phyloP scores from a whole-genome alignment of 2,113 vertebrate genomes.

The Sardina pilchardus region DNA sequence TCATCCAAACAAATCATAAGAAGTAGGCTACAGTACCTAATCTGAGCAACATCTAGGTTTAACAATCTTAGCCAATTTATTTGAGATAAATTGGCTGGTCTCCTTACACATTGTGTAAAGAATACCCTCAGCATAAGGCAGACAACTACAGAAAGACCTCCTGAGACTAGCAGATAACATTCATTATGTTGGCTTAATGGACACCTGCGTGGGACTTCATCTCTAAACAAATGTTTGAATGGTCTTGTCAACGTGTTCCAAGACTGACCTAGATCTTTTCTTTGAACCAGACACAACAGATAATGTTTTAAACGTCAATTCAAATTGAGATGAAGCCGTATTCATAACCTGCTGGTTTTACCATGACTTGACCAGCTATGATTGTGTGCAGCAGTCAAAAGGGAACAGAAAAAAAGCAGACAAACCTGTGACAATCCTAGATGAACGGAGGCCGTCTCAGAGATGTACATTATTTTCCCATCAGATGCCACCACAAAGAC shows the following conservation, averaged over 20 bases:
- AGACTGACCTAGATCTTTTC: conserved; percentile 26
- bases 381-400: neutral
- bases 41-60: neutral
- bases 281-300: neutral
- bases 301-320: neutral
- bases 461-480: conserved; percentile 98
- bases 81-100: neutral
- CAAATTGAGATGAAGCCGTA: neutral
- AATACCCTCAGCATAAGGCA: neutral
- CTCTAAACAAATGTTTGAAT: conserved; percentile 33
- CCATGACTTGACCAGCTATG: neutral
- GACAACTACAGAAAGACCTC: conserved; percentile 1
- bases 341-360: conserved; percentile 32
- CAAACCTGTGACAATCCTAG: conserved; percentile 92
- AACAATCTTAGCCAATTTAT: neutral
- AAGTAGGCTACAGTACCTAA: no score
- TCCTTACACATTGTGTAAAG: neutral
- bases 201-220: neutral
- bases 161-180: conserved; percentile 4
- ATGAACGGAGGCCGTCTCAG: conserved; percentile 94
- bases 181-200: neutral
- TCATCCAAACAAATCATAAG: neutral
- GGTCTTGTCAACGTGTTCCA: conserved; percentile 34
- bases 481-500: conserved; percentile 94
- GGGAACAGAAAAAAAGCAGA: conserved; percentile 1